Evolutionary conservation across 37 sponge, comb jelly and placozoan genomes (phyloP).

Genomic region (Theonella swinhoei): DNA sequence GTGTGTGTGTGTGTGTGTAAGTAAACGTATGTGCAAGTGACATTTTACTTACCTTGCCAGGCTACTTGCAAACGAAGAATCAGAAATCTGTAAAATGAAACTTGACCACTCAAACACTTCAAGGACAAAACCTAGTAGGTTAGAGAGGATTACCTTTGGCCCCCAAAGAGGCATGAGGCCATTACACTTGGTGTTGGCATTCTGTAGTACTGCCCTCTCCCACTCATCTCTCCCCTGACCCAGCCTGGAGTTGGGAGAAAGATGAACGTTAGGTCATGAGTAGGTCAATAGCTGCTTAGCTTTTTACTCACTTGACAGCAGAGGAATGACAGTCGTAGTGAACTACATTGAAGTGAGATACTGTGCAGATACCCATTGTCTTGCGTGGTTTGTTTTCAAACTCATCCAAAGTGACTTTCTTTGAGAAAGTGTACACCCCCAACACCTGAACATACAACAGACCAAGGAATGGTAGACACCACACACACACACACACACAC

Average conservation of each 20-base stretch:
- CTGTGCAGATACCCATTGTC: constrained; percentile 80
- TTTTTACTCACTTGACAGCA: constrained; percentile 73
- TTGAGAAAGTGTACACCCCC: constrained; percentile 93
- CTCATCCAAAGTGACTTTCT: constrained; percentile 82
- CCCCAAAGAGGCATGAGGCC: constrained; percentile 96
- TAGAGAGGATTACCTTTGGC: constrained; percentile 83
- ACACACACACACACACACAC: no score
- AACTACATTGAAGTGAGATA: constrained; percentile 91
- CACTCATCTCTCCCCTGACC: constrained; percentile 88
- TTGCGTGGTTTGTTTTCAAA: constrained; percentile 90
- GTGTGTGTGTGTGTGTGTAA: not conserved
- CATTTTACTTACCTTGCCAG: constrained; percentile 49
- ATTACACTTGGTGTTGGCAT: constrained; percentile 93
- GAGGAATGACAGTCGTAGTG: constrained; percentile 92
- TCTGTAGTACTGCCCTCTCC: constrained; percentile 95
- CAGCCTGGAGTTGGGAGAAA: constrained; percentile 39
- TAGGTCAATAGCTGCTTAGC: not conserved
- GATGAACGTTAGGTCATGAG: not conserved
- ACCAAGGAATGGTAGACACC: no score
- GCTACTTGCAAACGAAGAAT: constrained; percentile 65
- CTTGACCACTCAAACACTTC: no score
- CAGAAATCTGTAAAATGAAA: constrained; percentile 38
- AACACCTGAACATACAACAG: constrained; percentile 73
- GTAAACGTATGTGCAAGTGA: not conserved
- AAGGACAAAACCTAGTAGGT: not conserved